Conservation (phyloP, 2,888 invertebrate genomes). For the Amblyjoppa proteus region DNA sequence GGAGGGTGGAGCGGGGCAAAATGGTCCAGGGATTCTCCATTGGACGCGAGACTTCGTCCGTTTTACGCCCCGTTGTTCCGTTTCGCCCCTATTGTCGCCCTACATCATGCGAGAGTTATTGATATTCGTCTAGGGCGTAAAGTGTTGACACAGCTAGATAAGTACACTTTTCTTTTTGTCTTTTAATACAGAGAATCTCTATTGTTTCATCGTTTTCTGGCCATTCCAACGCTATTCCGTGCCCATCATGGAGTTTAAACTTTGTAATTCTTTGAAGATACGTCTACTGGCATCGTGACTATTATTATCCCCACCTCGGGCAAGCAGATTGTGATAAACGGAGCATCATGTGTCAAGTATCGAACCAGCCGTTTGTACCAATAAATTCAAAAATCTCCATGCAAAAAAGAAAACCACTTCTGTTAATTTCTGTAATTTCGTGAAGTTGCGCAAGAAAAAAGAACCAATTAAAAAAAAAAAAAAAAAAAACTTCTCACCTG, state of each 20-base stretch:
- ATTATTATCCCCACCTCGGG: not conserved
- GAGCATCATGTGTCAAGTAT: not conserved
- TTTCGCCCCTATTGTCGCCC: not conserved
- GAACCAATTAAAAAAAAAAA: not conserved
- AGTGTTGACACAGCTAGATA: not conserved
- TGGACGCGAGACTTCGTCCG: not conserved
- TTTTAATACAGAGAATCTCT: slow-evolving; percentile 19
- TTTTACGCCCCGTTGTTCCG: not conserved
- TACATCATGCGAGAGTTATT: not conserved
- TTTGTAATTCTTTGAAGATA: not conserved
- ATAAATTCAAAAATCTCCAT: not conserved
- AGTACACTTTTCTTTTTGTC: not conserved
- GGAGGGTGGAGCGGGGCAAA: not conserved
- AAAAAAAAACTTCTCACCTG: not conserved
- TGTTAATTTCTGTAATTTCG: not conserved
- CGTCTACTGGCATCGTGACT: not conserved
- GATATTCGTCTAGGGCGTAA: slow-evolving; percentile 3
- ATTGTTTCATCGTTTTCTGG: slow-evolving; percentile 19
- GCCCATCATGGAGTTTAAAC: not conserved
- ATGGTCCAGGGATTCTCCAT: not conserved
- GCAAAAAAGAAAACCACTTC: not conserved
- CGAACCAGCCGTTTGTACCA: not conserved
- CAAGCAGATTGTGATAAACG: slow-evolving; percentile 7
- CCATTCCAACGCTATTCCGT: slow-evolving; percentile 20
- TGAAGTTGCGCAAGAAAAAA: not conserved